phyloP scores from a whole-genome alignment of 2,888 invertebrate genomes.

The Archips crataeganus region DNA sequence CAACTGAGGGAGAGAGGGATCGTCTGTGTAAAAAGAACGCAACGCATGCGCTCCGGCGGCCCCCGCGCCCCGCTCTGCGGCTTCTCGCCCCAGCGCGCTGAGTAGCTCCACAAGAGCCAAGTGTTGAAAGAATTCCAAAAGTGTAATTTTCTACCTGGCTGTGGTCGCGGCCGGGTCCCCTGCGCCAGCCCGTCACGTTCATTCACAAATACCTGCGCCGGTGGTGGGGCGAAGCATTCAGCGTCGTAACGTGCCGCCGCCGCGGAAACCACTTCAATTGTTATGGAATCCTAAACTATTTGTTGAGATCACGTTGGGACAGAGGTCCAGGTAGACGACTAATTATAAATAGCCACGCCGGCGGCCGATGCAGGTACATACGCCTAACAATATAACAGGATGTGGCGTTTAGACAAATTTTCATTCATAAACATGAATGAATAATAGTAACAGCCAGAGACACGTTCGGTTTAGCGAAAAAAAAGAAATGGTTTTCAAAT shows the following conservation, averaged over 20 bases:
- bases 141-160: constrained; percentile 84
- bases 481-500: neutral
- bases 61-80: constrained; percentile 85
- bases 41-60: constrained; percentile 80
- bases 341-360: constrained; percentile 71
- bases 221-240: constrained; percentile 63
- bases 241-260: constrained; percentile 54
- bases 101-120: constrained; percentile 78
- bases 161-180: constrained; percentile 71
- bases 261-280: constrained; percentile 71
- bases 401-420: constrained; percentile 65
- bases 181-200: constrained; percentile 80
- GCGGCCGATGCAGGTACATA: constrained; percentile 71
- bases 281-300: constrained; percentile 72
- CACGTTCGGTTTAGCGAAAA: constrained; percentile 34
- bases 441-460: constrained; percentile 22
- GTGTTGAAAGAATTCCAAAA: constrained; percentile 83
- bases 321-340: constrained; percentile 74
- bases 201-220: constrained; percentile 84
- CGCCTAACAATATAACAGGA: constrained; percentile 75
- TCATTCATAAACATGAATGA: constrained; percentile 55
- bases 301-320: constrained; percentile 71
- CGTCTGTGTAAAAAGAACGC: constrained; percentile 72
- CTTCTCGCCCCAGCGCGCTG: constrained; percentile 77
- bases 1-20: constrained; percentile 81